Base-by-base conservation (phyloP, 2,888 invertebrate species). In the Chorisops tibialis region DNA sequence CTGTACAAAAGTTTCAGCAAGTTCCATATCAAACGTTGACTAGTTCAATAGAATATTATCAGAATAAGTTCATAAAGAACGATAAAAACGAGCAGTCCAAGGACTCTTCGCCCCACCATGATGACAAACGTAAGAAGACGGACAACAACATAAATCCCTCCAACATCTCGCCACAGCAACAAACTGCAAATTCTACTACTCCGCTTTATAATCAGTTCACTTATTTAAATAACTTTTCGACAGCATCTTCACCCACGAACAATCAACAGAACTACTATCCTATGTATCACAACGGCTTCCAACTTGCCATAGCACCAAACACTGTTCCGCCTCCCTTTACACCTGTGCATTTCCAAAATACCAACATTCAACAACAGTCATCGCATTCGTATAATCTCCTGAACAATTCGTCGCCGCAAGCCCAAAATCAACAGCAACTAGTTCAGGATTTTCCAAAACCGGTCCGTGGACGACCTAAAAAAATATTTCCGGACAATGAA, bases 281-380 rank as follows among this genome's bases (percentile, higher is more conserved):
- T 14, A 76, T 77, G 77, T 77, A 77, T 69, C 77, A 76, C 62
- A 77, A 77, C 69, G 78, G 77, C 66, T 77, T 77, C 70, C 77
- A 77, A 64, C 61, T 77, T 54, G 71, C 75, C 19, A 75, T 77
- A 61, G 74, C 75, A 12, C 76, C 76, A 18, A 76, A 76, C 56
- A 41, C 51, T 2, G 76, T 75, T 59, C 77, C 77, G 65, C 77
- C 77, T 21, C 77, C 77, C 7, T 77, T 77, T 61, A 77, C 77
- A 3, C 77, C 77, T 5, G 78, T 77, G 35, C 77, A 77, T 61
- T 77, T 77, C 67, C 67, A 74, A 59, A 73, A 71, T 22, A 63
- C 67, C 9, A 69, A 67, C 61, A 73, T 41, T 1, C 30, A 39
- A 43, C 30, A 39, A 41, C 38, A 37, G 12, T 11, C 19, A 9